Percentiles rank a stretch among this genome's conserved stretches.
Conservation (phyloP, 2,888 invertebrate species). For the Epirrita christyi region DNA sequence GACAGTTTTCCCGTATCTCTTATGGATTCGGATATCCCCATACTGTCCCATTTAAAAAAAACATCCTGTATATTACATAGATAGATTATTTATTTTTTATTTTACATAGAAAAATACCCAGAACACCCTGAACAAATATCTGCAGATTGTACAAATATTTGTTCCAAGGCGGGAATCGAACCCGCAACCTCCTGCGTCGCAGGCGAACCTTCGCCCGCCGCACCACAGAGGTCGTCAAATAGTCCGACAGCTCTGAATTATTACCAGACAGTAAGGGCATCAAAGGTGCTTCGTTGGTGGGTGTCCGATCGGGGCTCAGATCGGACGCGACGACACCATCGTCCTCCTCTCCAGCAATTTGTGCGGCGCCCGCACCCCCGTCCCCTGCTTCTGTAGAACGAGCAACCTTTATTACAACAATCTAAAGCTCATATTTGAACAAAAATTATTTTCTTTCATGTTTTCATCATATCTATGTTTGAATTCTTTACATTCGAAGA, state of each 20-base stretch:
- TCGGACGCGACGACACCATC: slow-evolving; percentile 76
- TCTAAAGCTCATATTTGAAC: background rate
- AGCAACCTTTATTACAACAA: slow-evolving; percentile 11
- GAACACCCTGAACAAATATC: no score
- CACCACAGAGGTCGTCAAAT: no score
- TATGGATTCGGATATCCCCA: no score
- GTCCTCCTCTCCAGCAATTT: slow-evolving; percentile 64
- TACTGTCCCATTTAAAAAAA: no score
- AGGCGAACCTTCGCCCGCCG: no score
- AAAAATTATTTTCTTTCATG: background rate
- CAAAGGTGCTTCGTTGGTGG: slow-evolving; percentile 81
- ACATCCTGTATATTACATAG: no score
- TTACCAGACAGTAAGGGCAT: slow-evolving; percentile 81
- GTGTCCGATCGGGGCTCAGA: slow-evolving; percentile 81
- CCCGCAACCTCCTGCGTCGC: no score
- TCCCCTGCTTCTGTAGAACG: slow-evolving; percentile 73
- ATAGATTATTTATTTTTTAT: no score
- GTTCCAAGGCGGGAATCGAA: no score
- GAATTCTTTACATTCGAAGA: background rate
- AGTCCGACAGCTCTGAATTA: background rate
- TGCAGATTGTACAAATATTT: no score
- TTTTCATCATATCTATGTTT: background rate
- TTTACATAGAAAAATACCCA: no score
- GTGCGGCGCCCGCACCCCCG: slow-evolving; percentile 77
- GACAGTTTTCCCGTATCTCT: no score